Evolutionary conservation across 1,140 invertebrate genomes (phyloP).

Genomic region (Lucilia sericata): DNA sequence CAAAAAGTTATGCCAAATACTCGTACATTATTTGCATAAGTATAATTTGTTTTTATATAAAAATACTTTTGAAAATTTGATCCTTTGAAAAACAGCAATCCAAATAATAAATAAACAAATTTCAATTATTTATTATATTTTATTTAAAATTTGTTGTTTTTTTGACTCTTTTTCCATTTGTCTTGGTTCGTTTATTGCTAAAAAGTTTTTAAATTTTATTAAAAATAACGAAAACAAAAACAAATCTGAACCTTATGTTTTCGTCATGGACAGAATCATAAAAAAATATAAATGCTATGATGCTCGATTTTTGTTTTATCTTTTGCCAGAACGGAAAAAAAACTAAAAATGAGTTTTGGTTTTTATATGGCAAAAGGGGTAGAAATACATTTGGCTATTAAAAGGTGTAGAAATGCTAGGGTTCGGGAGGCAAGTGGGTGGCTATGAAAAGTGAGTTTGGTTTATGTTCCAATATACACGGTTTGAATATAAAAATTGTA

Average conservation of each 20-base stretch:
- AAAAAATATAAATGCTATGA: conserved; percentile 7
- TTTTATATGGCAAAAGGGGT: neutral
- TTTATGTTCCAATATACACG: neutral
- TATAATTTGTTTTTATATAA: no score
- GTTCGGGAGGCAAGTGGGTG: neutral
- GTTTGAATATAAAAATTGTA: neutral
- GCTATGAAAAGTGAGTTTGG: neutral
- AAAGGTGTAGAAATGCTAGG: neutral
- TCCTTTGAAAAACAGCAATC: neutral
- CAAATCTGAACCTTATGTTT: neutral
- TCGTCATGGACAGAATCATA: neutral
- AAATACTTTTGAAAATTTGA: neutral
- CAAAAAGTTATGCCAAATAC: no score
- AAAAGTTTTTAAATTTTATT: conserved; percentile 19
- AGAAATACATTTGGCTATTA: neutral
- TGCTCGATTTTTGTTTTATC: neutral
- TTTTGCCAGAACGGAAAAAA: neutral
- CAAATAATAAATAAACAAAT: neutral
- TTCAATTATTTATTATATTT: conserved; percentile 24
- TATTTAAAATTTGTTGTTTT: neutral
- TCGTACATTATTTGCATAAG: no score
- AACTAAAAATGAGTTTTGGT: neutral
- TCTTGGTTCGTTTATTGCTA: neutral
- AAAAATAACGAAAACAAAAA: neutral
- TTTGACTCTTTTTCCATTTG: neutral